Conservation (phyloP, 2,797 vertebrate genomes). For the Diplodus puntazzo region DNA sequence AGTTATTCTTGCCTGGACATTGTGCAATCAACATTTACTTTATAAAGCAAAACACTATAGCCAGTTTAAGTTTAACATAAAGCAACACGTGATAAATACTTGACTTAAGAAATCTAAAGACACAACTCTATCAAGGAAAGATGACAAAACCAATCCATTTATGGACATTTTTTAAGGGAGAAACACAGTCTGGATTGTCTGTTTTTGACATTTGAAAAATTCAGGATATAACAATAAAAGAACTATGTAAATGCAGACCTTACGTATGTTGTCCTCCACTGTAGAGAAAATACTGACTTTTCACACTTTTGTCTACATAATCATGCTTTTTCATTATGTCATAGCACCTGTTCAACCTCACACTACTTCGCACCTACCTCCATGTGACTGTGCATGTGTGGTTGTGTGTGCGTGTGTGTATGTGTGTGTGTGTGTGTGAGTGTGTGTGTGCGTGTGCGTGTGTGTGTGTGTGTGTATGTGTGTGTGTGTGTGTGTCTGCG, state of each 20-base stretch:
- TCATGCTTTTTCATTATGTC: not conserved
- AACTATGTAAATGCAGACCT: not conserved
- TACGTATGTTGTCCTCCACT: not conserved
- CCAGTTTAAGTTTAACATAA: not conserved
- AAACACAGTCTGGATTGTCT: not conserved
- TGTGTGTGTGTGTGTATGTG: not conserved
- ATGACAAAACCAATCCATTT: not conserved
- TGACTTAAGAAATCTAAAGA: not conserved
- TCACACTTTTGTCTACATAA: not conserved
- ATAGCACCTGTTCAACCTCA: slow-evolving; percentile 31
- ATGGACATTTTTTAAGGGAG: not conserved
- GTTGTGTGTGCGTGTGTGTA: slow-evolving; percentile 5
- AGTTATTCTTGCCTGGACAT: no score
- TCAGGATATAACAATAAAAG: not conserved
- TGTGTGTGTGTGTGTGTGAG: slow-evolving; percentile 6
- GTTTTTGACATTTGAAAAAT: not conserved
- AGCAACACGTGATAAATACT: not conserved
- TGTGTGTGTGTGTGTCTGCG: not conserved
- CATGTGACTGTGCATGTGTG: no score
- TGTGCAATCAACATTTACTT: no score
- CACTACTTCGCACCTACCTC: not conserved
- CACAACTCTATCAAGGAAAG: not conserved
- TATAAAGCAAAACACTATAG: no score
- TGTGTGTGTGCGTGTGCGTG: not conserved
- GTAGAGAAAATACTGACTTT: not conserved